Base-by-base conservation (phyloP, 2,797 vertebrate genomes). In the Bradypodion ventrale region DNA sequence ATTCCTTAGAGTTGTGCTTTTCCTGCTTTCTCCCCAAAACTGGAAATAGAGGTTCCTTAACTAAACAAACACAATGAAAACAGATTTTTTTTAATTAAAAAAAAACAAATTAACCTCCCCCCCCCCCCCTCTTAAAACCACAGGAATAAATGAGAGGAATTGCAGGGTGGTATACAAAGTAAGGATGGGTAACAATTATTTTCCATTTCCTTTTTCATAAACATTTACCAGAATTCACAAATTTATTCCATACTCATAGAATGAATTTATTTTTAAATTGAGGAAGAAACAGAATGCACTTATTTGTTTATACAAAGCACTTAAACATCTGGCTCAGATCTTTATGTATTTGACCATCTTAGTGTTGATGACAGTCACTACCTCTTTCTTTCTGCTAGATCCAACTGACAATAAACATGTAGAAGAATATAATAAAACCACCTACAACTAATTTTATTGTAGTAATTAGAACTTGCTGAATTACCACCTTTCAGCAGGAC, bases 361-460 rank as follows among this genome's bases (percentile, higher is more conserved):
- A 42, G 7, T 16, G 37, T 25, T 42, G 9, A 42, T 37, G 68
- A 44, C 12, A 4, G 10, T 9, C 7, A 16, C 52, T 56, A 16
- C 52, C 13, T 19, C 25, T 4, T 19, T 15, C n/a, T 42, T 3
- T n/a, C 7, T 80, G 25, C 4, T 56, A 7, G 8, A 19, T 70
- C 7, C 25, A 70, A 70, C 2, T 19, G 68, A 70, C 16, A 40
- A 25, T 70, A 25, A 27, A 70, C 40, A 42, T 40, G 44, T 75
- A 80, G 83, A 87, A 32, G 69, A 77, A 80, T n/a, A 59, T 69
- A 88, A 62, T 80, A 16, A 83, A 65, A 62, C n/a, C 37, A 59
- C 9, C 46, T 19, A n/a, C 13, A 44, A 62, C 69, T 69, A 60
- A 60, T 8, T 85, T 89, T 90, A 84, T 88, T 1, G 83, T 88